Evolutionary conservation across 2,888 invertebrate species (phyloP), one percentile per base, ranked within the genome.

Genomic region (Pammene aurita): DNA sequence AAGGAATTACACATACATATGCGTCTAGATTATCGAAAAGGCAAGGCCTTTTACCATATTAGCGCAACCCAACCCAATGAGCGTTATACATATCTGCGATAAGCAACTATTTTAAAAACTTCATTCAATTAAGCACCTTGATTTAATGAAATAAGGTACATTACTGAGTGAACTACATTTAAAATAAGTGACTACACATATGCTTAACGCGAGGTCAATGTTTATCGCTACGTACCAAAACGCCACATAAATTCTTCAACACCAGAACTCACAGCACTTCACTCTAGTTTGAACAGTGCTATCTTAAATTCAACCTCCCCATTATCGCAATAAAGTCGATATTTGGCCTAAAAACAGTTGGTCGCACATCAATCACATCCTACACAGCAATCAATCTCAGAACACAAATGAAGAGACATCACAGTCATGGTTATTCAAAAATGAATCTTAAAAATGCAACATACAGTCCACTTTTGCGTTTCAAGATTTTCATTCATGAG

Each of bases 321-420:
- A 14, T 35, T 60, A 48, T 60, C 46, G 48, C 46, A 46, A 48
- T 60, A 14, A 60, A 61, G 61, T 61, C 60, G 11, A 60, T 46
- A 46, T 60, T 60, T 60, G 58, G 34, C 58, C 58, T 46, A 60
- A 60, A 46, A 50, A 62, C 52, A 61, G 61, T 62, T 62, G 62
- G 62, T 62, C 62, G 62, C 62, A 60, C 60, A 35, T 18, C n/a
- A 58, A 42, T 42, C 42, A 42, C 42, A 42, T 42, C 1, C 42
- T 55, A 63, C 54, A 54, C 44, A 63, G 34, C 52, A 26, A 65
- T 46, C 65, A 7, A 18, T 26, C 35, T n/a, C 38, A 14, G 1
- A 48, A 65, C 56, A 65, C 34, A 9, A 55, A 38, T 38, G 13
- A 44, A 34, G 5, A 13, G 4, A 44, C 26, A 34, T 55, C 7